A percentile compares a stretch with the other conserved stretches of the same genome.
These are phyloP conservation scores for Umimayanthus chanpuru DNA, from an alignment of 92 coral and sea anemone genomes.

Conservation along the genomic window DNA sequence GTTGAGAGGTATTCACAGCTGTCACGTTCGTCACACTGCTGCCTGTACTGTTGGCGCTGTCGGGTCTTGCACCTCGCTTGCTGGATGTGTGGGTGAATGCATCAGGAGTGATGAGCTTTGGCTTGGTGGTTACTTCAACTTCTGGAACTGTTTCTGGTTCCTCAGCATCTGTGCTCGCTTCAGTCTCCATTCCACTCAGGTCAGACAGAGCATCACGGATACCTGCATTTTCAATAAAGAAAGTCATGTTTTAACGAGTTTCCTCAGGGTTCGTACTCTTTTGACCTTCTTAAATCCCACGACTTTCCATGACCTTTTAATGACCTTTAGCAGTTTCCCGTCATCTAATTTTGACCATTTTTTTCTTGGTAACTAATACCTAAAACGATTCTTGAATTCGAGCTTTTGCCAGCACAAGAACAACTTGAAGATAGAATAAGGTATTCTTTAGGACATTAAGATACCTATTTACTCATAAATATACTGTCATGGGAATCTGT, in stretches of 20 bases:
- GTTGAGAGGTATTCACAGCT: conserved; percentile 68
- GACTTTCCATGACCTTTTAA: no score
- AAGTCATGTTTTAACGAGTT: neutral
- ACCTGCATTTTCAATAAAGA: conserved; percentile 42
- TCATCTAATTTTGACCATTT: no score
- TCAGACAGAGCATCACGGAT: conserved; percentile 92
- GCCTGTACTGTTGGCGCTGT: conserved; percentile 55
- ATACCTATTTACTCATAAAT: no score
- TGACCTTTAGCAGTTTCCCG: no score
- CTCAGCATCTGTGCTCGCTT: conserved; percentile 81
- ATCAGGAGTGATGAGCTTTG: conserved; percentile 89
- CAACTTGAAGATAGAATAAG: no score
- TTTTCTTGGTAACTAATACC: no score
- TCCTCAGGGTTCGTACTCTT: no score
- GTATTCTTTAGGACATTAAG: no score
- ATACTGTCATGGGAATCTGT: no score
- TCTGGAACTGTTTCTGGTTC: conserved; percentile 67
- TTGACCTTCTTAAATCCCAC: no score
- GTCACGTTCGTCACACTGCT: conserved; percentile 91
- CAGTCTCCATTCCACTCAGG: conserved; percentile 92
- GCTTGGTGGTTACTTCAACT: conserved; percentile 52
- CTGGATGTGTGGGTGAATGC: conserved; percentile 70
- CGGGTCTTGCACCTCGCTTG: conserved; percentile 65
- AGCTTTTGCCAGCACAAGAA: no score
- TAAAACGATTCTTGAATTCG: no score